Evolutionary conservation across 1,140 invertebrate species (phyloP).

Genomic region (Drosophila bipectinata): DNA sequence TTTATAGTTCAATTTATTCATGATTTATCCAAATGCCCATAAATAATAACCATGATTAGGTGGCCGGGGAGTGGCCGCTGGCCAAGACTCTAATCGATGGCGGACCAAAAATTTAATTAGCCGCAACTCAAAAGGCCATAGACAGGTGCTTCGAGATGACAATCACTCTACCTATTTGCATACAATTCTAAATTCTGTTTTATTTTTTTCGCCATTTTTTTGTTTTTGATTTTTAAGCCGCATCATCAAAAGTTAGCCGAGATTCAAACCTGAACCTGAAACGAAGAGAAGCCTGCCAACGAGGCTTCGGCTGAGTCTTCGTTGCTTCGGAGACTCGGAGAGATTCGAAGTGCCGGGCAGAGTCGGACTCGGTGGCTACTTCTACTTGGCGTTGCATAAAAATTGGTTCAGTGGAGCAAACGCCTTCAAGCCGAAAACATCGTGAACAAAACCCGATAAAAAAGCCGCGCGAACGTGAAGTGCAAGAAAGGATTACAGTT

Average conservation of each 20-base stretch:
- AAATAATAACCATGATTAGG: slow-evolving; percentile 59
- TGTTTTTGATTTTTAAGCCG: background rate
- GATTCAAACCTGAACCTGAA: slow-evolving; percentile 3
- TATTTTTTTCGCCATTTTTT: background rate
- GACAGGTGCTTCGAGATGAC: slow-evolving; percentile 37
- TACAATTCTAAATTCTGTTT: slow-evolving; percentile 11
- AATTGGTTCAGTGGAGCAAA: slow-evolving; percentile 83
- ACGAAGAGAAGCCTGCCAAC: slow-evolving; percentile 34
- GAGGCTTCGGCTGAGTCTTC: slow-evolving; percentile 19
- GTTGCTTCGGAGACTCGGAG: slow-evolving; percentile 14
- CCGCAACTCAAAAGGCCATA: slow-evolving; percentile 29
- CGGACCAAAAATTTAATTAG: slow-evolving; percentile 50
- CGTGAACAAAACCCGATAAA: slow-evolving; percentile 42
- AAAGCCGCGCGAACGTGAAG: slow-evolving; percentile 58
- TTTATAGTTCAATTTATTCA: slow-evolving; percentile 73
- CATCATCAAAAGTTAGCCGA: slow-evolving; percentile 5
- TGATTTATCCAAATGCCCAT: slow-evolving; percentile 71
- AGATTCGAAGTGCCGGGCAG: slow-evolving; percentile 17
- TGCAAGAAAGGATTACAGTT: slow-evolving; percentile 37
- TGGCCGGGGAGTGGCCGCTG: slow-evolving; percentile 33
- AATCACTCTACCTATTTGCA: slow-evolving; percentile 34
- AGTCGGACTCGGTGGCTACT: slow-evolving; percentile 40
- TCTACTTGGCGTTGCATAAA: slow-evolving; percentile 77
- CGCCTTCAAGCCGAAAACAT: slow-evolving; percentile 71
- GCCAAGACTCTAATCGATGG: slow-evolving; percentile 30